A percentile compares a stretch with the other conserved stretches of the same genome.
Evolutionary conservation across 1,140 invertebrate species (phyloP).

Genomic region (Drosophila lacertosa): DNA sequence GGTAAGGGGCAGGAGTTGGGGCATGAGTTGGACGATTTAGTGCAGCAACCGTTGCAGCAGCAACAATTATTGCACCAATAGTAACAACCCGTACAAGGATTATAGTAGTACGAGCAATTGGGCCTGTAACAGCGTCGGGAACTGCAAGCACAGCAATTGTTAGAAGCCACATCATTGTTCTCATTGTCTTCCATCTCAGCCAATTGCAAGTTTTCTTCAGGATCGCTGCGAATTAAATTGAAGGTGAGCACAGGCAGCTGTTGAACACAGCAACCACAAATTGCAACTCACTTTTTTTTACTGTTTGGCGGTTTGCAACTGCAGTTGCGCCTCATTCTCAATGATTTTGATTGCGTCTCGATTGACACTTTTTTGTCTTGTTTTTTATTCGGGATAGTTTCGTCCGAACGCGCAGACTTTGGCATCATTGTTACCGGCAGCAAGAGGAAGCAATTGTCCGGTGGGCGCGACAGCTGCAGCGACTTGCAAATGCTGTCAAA

Average conservation of each 20-base stretch:
- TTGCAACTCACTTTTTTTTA: constrained; percentile 20
- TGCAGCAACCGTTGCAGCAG: constrained; percentile 22
- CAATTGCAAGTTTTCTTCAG: no score
- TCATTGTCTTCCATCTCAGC: neutral
- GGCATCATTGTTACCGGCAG: constrained; percentile 24
- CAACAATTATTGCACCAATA: constrained; percentile 29
- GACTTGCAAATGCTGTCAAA: constrained; percentile 43
- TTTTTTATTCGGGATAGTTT: no score
- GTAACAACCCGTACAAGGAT: constrained; percentile 46
- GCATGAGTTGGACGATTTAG: constrained; percentile 4
- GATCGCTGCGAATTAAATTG: neutral
- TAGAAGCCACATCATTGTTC: neutral
- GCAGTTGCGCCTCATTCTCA: constrained; percentile 11
- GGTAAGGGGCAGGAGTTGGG: neutral
- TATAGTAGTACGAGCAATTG: constrained; percentile 28
- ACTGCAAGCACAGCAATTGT: neutral
- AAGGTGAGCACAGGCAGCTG: neutral
- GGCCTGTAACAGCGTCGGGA: constrained; percentile 12
- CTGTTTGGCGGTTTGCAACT: constrained; percentile 11
- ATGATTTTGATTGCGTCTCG: no score
- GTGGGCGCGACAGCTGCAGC: constrained; percentile 32
- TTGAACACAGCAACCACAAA: neutral
- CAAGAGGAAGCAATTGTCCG: constrained; percentile 19
- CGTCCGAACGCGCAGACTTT: neutral
- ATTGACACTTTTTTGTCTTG: no score